Conservation (phyloP, 2,888 invertebrate genomes). For the Acanthosepion pharaonis region DNA sequence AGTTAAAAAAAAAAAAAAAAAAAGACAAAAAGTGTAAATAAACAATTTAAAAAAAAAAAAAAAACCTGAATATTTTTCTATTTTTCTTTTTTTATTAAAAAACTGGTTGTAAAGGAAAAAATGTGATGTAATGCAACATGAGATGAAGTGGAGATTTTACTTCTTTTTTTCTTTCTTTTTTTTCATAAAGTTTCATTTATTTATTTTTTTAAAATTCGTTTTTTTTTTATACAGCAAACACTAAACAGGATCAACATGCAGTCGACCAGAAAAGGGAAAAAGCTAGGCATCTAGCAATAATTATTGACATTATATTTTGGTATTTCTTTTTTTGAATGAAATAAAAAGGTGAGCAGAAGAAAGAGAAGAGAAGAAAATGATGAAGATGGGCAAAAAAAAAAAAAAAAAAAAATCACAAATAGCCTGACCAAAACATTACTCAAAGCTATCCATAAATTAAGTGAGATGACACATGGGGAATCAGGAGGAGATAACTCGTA, state of each 20-base stretch:
- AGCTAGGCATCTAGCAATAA: slow-evolving; percentile 21
- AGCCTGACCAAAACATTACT: slow-evolving; percentile 16
- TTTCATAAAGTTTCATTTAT: not conserved
- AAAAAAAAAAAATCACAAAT: not conserved
- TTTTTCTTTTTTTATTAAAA: not conserved
- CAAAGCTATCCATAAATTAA: slow-evolving; percentile 4
- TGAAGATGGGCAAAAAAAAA: not conserved
- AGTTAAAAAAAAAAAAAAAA: not conserved
- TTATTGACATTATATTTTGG: not conserved
- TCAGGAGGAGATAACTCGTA: not conserved
- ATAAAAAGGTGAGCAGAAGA: slow-evolving; percentile 18
- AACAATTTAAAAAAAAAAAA: too few species aligned
- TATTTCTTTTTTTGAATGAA: not conserved
- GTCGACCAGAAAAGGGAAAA: not conserved
- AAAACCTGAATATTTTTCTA: not conserved
- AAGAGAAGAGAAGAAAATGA: not conserved
- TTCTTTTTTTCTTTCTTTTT: not conserved
- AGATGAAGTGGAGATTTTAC: slow-evolving; percentile 1
- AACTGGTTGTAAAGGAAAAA: not conserved
- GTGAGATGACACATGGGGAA: slow-evolving; percentile 13
- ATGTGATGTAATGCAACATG: slow-evolving; percentile 9
- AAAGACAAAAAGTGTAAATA: too few species aligned
- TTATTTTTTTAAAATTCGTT: not conserved
- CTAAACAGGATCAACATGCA: slow-evolving; percentile 33
- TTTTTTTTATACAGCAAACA: slow-evolving; percentile 22